Evolutionary conservation across 2,113 vertebrate genomes (phyloP).

Genomic region (Mustela nigripes): DNA sequence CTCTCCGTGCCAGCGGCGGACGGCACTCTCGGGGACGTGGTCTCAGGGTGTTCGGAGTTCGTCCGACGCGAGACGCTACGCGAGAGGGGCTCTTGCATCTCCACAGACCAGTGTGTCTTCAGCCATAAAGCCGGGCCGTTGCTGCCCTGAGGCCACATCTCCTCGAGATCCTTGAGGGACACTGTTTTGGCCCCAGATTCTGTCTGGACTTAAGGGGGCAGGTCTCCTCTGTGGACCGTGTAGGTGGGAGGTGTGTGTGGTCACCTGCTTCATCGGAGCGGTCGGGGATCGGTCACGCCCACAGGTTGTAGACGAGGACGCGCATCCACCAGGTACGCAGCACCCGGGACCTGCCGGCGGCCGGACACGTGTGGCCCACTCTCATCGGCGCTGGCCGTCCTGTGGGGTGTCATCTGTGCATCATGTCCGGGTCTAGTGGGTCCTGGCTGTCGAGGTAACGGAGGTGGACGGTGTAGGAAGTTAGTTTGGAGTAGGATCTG

Average conservation of each 20-base stretch:
- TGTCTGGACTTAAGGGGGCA: neutral
- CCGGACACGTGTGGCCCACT: neutral
- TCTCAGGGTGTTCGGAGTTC: neutral
- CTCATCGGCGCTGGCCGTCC: neutral
- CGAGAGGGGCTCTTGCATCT: no score
- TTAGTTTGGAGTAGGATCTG: neutral
- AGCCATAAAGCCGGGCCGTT: neutral
- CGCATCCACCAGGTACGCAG: rapidly evolving
- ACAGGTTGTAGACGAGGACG: neutral
- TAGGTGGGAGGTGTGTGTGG: neutral
- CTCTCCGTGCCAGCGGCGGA: neutral
- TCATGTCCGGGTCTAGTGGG: no score
- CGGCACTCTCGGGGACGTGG: rapidly evolving
- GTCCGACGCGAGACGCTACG: rapidly evolving
- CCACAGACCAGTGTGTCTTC: no score
- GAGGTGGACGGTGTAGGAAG: neutral
- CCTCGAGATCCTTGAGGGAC: rapidly evolving
- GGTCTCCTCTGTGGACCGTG: neutral
- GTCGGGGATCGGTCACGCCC: rapidly evolving
- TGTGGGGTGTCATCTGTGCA: rapidly evolving
- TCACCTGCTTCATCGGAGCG: rapidly evolving
- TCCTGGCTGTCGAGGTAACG: neutral
- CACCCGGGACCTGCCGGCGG: neutral
- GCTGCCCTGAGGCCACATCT: neutral
- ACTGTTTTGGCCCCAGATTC: neutral